A percentile compares a stretch with the other conserved stretches of the same genome.
These are phyloP conservation scores for Syritta pipiens DNA, from an alignment of 2,888 invertebrate species.

Conservation along the genomic window DNA sequence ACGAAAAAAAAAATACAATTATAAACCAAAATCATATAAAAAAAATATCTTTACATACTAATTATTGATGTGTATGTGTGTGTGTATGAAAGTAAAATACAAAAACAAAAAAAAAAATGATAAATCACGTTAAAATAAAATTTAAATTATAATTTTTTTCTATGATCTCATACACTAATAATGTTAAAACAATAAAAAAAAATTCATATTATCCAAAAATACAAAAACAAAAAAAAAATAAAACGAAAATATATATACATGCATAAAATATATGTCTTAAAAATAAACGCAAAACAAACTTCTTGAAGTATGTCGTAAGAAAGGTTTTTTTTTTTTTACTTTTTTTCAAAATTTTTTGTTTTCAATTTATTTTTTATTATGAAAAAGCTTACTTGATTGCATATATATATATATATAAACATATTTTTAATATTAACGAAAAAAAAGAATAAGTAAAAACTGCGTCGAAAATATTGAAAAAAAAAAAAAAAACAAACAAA, in stretches of 20 bases:
- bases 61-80: slow-evolving; percentile 22
- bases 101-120: slow-evolving; percentile 4
- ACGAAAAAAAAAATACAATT: neutral
- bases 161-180: slow-evolving; percentile 62
- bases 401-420: slow-evolving; percentile 22
- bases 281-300: no score
- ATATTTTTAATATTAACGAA: slow-evolving; percentile 39
- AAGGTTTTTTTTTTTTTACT: no score
- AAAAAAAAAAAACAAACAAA: slow-evolving; percentile 11
- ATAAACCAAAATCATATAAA: slow-evolving; percentile 5
- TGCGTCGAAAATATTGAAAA: slow-evolving; percentile 27
- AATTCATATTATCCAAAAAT: slow-evolving; percentile 30
- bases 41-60: slow-evolving; percentile 24
- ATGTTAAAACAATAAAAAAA: slow-evolving; percentile 35
- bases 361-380: no score
- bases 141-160: slow-evolving; percentile 27
- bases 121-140: slow-evolving; percentile 14
- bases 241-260: neutral
- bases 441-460: slow-evolving; percentile 6
- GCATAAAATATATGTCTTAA: neutral
- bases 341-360: no score
- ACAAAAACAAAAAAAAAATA: neutral
- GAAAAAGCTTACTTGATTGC: neutral
- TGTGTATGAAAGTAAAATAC: neutral
- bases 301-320: no score